These are phyloP conservation scores for Drosophila nannoptera DNA, from an alignment of 1,140 invertebrate genomes.

Conservation along the genomic window DNA sequence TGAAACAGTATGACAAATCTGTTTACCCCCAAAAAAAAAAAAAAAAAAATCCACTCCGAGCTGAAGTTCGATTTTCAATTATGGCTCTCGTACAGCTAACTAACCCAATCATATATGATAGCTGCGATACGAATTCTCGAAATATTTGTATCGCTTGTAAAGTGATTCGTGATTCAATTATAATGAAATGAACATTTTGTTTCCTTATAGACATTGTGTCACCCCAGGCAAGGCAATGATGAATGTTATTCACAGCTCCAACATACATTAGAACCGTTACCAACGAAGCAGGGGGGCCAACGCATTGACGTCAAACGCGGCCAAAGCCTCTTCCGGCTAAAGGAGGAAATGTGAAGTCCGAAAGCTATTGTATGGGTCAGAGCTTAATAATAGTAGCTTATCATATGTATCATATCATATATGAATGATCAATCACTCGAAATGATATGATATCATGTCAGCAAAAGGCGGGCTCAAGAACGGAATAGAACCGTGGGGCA, in stretches of 20 bases:
- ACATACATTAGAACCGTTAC: conserved; percentile 24
- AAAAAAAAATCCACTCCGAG: not conserved
- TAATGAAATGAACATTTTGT: conserved; percentile 53
- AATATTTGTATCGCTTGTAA: conserved; percentile 37
- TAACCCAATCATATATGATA: conserved; percentile 10
- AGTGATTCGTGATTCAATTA: conserved; percentile 70
- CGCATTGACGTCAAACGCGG: conserved; percentile 25
- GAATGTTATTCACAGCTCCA: conserved; percentile 43
- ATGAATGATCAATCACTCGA: not conserved
- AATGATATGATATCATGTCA: not conserved
- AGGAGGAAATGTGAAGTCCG: not conserved
- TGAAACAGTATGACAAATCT: conserved; percentile 44
- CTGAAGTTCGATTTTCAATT: conserved; percentile 32
- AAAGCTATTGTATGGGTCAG: conserved; percentile 23
- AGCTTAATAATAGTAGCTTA: conserved; percentile 26
- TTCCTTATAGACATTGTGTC: conserved; percentile 74
- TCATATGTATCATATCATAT: not conserved
- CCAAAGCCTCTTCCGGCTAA: conserved; percentile 29
- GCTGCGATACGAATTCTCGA: conserved; percentile 34
- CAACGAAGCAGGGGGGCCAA: conserved; percentile 11
- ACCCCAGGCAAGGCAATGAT: conserved; percentile 39
- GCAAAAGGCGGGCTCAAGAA: too few species aligned
- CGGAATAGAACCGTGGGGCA: too few species aligned
- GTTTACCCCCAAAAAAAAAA: too few species aligned
- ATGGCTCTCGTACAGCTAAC: conserved; percentile 12